A percentile compares a stretch with the other conserved stretches of the same genome.
phyloP scores from a whole-genome alignment of 1,140 invertebrate genomes.

The Kradibia gibbosae region DNA sequence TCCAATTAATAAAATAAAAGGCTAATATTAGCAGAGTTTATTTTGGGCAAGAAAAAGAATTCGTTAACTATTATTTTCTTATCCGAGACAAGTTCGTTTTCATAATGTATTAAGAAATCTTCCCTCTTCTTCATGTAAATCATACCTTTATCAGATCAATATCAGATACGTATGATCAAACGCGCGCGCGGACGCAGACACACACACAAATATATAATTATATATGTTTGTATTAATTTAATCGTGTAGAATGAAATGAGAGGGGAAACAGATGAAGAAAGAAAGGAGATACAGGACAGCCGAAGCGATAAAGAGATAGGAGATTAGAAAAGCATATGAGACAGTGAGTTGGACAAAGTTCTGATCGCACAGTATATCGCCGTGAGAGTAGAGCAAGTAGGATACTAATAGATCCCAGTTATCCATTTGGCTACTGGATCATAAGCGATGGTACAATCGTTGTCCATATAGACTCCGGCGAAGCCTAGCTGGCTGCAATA shows the following conservation, averaged over 20 bases:
- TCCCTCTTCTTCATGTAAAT: neutral
- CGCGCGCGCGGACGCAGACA: too few species aligned
- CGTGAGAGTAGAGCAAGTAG: conserved; percentile 67
- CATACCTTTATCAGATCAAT: neutral
- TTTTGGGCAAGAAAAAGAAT: too few species aligned
- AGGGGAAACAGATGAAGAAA: neutral
- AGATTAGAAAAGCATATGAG: conserved; percentile 33
- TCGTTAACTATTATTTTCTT: too few species aligned
- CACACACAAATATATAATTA: too few species aligned
- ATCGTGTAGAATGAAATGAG: neutral
- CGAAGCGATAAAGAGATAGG: conserved; percentile 42
- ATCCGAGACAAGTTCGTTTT: neutral
- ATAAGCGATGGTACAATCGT: too few species aligned
- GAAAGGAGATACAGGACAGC: neutral
- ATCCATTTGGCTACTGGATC: conserved; percentile 53
- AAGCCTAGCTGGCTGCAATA: too few species aligned
- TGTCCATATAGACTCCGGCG: too few species aligned
- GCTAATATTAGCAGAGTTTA: too few species aligned
- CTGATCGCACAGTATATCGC: conserved; percentile 67
- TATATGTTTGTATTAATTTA: too few species aligned
- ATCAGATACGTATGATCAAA: neutral
- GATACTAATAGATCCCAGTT: conserved; percentile 55
- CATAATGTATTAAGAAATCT: neutral
- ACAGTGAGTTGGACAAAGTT: conserved; percentile 53
- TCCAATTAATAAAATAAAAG: too few species aligned